Evolutionary conservation across 2,797 vertebrate species (phyloP), one percentile per base, ranked within the genome.

Genomic region (Phylloscopus collybita): DNA sequence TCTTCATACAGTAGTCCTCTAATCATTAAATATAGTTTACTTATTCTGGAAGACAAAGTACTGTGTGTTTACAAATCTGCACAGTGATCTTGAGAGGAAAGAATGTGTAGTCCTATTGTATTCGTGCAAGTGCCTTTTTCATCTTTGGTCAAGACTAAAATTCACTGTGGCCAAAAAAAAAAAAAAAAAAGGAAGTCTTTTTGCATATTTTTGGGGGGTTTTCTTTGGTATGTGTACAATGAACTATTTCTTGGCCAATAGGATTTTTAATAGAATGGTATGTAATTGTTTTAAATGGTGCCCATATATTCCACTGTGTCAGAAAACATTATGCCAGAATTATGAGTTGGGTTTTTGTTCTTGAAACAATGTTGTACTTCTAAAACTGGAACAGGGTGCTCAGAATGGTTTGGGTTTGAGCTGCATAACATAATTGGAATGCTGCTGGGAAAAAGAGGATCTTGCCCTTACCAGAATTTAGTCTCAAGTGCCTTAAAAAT

Each of bases 401-500:
- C 30, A 62, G n/a, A 79, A 88, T 90, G 78, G 72, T 91, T 97
- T 93, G 49, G 69, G 51, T 64, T 94, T 80, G 47, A 70, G 61
- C 50, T 89, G 53, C 6, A 3, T 4, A 18, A 26, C 14, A 6
- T 80, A 66, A 62, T 94, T 78, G 65, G 26, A 87, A 81, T 66
- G 70, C 67, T 86, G 62, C 49, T 90, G 75, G 69, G 91, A 70
- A 54, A 83, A 81, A 60, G 32, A 82, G 27, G n/a, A 64, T 90
- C 51, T 60, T 91, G 51, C 23, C 75, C 90, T 97, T 96, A 85
- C 84, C 65, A 92, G 86, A 65, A 72, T 88, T 92, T 80, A 93
- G n/a, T 91, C 91, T 93, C 87, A 80, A 96, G 60, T 84, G 51
- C 73, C 84, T 95, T 94, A 94, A 97, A 97, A 95, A 79, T 92